These are phyloP conservation scores for Tuberolachnus salignus DNA, from an alignment of 2,888 invertebrate species.

Conservation along the genomic window DNA sequence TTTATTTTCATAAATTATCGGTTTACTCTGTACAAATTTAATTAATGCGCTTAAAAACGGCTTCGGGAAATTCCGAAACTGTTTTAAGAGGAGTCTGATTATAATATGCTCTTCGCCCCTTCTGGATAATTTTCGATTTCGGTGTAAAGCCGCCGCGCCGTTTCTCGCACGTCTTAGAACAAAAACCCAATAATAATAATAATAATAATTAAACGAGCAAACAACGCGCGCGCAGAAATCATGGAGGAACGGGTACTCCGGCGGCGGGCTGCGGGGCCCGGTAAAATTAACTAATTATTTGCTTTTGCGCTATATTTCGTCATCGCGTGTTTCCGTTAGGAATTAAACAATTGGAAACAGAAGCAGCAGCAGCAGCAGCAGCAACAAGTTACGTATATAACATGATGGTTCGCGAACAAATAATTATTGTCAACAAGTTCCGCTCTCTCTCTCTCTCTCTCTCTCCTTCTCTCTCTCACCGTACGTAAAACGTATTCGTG, in stretches of 20 bases:
- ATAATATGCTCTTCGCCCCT: conserved; percentile 19
- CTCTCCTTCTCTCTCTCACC: no score
- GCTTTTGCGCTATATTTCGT: not conserved
- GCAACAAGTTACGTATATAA: not conserved
- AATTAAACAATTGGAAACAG: not conserved
- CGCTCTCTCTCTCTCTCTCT: no score
- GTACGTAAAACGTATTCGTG: no score
- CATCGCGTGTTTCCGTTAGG: not conserved
- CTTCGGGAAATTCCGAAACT: conserved; percentile 56
- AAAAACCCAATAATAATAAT: conserved; percentile 31
- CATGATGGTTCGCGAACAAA: not conserved
- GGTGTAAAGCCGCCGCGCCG: conserved; percentile 39
- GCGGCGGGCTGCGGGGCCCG: not conserved
- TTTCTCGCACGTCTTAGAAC: not conserved
- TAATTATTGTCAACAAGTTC: not conserved
- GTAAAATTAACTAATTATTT: conserved; percentile 38
- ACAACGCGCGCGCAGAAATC: conserved; percentile 20
- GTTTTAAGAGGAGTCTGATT: conserved; percentile 44
- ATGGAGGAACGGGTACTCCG: not conserved
- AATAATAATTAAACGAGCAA: conserved; percentile 16
- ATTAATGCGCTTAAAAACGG: conserved; percentile 57
- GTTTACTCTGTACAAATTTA: conserved; percentile 56
- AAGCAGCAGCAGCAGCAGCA: not conserved
- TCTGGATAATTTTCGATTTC: conserved; percentile 55
- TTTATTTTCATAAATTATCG: conserved; percentile 57